Conservation (phyloP, 2,888 invertebrate genomes). For the Anoplius nigerrimus region DNA sequence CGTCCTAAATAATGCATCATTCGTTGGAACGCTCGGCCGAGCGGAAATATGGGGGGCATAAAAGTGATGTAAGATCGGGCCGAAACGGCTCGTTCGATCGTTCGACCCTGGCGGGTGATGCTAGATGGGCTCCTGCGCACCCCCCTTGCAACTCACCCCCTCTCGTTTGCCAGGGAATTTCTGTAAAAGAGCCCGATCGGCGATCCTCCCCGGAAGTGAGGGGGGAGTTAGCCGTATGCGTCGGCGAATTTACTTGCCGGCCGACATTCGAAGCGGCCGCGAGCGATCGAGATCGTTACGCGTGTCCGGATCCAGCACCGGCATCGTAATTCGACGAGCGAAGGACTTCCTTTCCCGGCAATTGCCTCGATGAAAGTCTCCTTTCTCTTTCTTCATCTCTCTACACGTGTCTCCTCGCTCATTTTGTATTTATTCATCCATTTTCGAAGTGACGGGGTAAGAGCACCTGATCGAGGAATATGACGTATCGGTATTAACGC, state of each 20-base stretch:
- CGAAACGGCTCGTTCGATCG: constrained; percentile 45
- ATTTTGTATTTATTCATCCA: background rate
- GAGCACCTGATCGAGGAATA: too few species aligned
- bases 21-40: constrained; percentile 49
- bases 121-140: background rate
- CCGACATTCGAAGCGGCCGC: constrained; percentile 24
- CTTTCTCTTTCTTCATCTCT: background rate
- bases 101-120: constrained; percentile 6
- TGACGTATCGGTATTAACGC: too few species aligned
- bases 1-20: constrained; percentile 57
- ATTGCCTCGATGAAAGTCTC: background rate
- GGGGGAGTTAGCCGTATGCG: constrained; percentile 15
- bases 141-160: background rate
- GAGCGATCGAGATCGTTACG: constrained; percentile 36
- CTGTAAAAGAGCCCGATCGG: constrained; percentile 1
- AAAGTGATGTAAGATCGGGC: constrained; percentile 54
- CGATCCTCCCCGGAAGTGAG: constrained; percentile 12
- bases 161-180: background rate
- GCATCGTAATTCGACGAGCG: constrained; percentile 29
- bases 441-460: too few species aligned
- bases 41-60: constrained; percentile 53
- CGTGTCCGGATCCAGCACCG: constrained; percentile 28
- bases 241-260: constrained; percentile 39
- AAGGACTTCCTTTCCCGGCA: background rate
- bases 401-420: background rate